Conservation (phyloP, 2,888 invertebrate genomes). For the Epicampocera succincta region DNA sequence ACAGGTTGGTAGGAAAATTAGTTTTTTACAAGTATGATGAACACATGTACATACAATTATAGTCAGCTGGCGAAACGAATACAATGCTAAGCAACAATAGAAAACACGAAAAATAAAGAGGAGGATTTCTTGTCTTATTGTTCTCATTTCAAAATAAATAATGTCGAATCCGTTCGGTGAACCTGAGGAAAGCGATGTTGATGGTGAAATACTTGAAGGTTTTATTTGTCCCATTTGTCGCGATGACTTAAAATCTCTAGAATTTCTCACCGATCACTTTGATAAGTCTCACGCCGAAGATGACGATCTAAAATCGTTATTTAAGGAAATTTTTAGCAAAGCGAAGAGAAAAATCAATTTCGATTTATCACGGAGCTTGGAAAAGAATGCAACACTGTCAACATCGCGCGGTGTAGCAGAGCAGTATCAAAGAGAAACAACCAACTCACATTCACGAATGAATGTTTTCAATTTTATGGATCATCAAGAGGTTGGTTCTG, state of each 20-base stretch:
- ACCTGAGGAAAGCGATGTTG: constrained; percentile 77
- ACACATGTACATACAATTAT: too few relatives aligned
- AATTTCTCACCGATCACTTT: constrained; percentile 92
- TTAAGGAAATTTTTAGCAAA: constrained; percentile 92
- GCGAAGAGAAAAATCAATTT: constrained; percentile 92
- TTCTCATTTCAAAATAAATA: constrained; percentile 4
- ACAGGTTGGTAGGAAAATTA: not conserved
- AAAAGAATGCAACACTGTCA: constrained; percentile 82
- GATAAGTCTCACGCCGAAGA: constrained; percentile 94
- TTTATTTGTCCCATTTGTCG: constrained; percentile 98
- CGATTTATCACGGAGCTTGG: constrained; percentile 84
- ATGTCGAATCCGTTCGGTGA: constrained; percentile 79
- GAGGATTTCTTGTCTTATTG: not conserved
- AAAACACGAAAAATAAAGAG: constrained; percentile 15
- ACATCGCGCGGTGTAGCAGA: constrained; percentile 41
- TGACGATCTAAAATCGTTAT: constrained; percentile 88
- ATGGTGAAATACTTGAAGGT: constrained; percentile 90
- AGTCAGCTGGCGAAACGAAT: constrained; percentile 28
- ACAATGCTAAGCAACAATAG: not conserved
- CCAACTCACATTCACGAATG: constrained; percentile 73
- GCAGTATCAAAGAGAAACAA: constrained; percentile 33
- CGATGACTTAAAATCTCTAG: constrained; percentile 92
- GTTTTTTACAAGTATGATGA: not conserved
- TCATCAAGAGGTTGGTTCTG: constrained; percentile 81
- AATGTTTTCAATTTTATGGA: constrained; percentile 77